Evolutionary conservation across 2,113 vertebrate genomes (phyloP).

Genomic region (Dromiciops gliroides): DNA sequence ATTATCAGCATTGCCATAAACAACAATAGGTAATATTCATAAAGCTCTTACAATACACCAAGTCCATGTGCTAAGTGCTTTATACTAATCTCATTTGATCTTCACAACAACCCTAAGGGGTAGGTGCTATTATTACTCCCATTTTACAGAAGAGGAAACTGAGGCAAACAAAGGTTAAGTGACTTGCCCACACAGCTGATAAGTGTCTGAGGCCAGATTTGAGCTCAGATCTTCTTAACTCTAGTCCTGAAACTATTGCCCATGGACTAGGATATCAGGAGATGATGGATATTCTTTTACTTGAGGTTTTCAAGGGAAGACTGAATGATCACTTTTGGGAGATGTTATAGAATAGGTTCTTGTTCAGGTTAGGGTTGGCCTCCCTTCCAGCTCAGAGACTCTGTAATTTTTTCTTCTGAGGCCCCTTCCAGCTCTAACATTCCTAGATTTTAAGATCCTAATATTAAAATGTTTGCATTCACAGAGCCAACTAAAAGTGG

Average conservation of each 20-base stretch:
- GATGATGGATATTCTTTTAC: not conserved
- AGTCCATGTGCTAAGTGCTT: not conserved
- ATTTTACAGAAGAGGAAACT: not conserved
- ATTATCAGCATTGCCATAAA: not conserved
- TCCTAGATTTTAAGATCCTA: not conserved
- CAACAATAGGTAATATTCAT: not conserved
- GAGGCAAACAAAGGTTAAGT: not conserved
- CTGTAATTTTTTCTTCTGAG: not conserved
- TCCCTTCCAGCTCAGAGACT: not conserved
- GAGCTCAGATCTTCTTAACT: not conserved
- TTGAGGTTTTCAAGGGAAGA: not conserved
- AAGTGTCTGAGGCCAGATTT: not conserved
- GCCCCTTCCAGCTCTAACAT: not conserved
- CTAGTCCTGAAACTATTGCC: not conserved
- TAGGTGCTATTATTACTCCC: not conserved
- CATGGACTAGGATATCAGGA: not conserved
- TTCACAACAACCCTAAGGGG: not conserved
- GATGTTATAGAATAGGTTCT: not conserved
- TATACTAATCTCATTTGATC: not conserved
- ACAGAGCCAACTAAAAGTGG: not conserved
- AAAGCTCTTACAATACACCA: not conserved
- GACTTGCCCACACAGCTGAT: not conserved
- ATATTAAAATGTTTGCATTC: not conserved
- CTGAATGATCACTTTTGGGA: not conserved
- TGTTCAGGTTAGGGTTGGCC: not conserved